Evolutionary conservation across 2,113 vertebrate species (phyloP).

Genomic region (Colaptes auratus): DNA sequence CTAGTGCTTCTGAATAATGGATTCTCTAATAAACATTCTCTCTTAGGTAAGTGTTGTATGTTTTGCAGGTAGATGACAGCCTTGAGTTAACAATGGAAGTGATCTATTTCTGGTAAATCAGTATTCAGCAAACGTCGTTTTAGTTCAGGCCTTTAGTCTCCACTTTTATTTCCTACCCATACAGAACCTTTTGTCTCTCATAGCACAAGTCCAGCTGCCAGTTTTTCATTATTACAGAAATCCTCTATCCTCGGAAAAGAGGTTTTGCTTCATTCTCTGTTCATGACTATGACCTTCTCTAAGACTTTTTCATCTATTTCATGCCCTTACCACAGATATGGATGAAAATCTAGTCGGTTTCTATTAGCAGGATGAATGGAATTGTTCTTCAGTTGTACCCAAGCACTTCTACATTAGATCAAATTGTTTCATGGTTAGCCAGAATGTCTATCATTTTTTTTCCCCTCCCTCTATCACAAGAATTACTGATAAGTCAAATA

Average conservation of each 20-base stretch:
- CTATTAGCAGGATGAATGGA: constrained; percentile 64
- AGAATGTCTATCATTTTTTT: not conserved
- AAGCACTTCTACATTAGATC: constrained; percentile 31
- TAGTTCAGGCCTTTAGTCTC: not conserved
- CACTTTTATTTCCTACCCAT: not conserved
- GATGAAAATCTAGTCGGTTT: constrained; percentile 58
- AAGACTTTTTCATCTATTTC: constrained; percentile 53
- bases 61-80: not conserved
- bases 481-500: not conserved
- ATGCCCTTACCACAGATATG: constrained; percentile 17
- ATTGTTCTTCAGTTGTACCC: constrained; percentile 60
- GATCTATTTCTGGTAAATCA: not conserved
- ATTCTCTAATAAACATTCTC: not conserved
- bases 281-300: constrained; percentile 49
- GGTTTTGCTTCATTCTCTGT: constrained; percentile 20
- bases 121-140: not conserved
- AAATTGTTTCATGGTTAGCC: constrained; percentile 35
- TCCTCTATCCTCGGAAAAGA: not conserved
- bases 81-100: not conserved
- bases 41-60: not conserved
- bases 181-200: not conserved
- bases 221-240: constrained; percentile 11
- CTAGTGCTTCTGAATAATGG: not conserved
- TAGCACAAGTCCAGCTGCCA: not conserved
- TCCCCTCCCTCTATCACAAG: not conserved